phyloP scores from a whole-genome alignment of 2,888 invertebrate genomes.

The Epinotia brunnichana region DNA sequence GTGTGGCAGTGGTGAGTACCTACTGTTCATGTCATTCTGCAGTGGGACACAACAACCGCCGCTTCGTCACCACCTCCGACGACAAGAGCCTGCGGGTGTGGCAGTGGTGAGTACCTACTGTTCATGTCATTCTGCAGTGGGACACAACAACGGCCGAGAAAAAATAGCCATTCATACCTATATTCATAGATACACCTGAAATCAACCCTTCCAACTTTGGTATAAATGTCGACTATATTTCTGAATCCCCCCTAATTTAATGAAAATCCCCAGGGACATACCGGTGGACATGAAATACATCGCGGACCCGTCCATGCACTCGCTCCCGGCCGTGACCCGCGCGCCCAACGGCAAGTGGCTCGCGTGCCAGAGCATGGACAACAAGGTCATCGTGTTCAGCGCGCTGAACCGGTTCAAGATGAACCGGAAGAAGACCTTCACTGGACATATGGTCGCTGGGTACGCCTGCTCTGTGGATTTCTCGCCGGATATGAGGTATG shows the following conservation, averaged over 20 bases:
- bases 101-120: slow-evolving; percentile 93
- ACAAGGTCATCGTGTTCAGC: slow-evolving; percentile 98
- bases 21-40: no score
- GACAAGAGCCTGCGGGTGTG: slow-evolving; percentile 99
- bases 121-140: no score
- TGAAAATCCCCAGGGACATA: slow-evolving; percentile 85
- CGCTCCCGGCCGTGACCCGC: slow-evolving; percentile 97
- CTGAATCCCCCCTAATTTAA: neutral
- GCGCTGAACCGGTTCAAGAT: slow-evolving; percentile 98
- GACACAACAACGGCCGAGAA: no score
- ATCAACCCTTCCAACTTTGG: no score
- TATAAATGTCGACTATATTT: no score
- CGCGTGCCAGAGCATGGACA: slow-evolving; percentile 99
- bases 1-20: slow-evolving; percentile 98
- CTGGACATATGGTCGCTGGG: slow-evolving; percentile 99
- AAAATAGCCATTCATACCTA: no score
- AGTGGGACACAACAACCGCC: slow-evolving; percentile 92
- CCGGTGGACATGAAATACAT: slow-evolving; percentile 99
- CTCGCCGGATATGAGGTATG: slow-evolving; percentile 98
- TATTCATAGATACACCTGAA: no score
- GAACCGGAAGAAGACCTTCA: slow-evolving; percentile 98
- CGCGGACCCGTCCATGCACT: slow-evolving; percentile 99
- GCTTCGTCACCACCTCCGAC: slow-evolving; percentile 99
- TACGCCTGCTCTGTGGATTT: slow-evolving; percentile 99
- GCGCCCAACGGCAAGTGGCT: slow-evolving; percentile 99